Percentiles rank a stretch among this genome's conserved stretches.
Evolutionary conservation across 1,140 invertebrate species (phyloP).

Genomic region (Diachasma alloeum): DNA sequence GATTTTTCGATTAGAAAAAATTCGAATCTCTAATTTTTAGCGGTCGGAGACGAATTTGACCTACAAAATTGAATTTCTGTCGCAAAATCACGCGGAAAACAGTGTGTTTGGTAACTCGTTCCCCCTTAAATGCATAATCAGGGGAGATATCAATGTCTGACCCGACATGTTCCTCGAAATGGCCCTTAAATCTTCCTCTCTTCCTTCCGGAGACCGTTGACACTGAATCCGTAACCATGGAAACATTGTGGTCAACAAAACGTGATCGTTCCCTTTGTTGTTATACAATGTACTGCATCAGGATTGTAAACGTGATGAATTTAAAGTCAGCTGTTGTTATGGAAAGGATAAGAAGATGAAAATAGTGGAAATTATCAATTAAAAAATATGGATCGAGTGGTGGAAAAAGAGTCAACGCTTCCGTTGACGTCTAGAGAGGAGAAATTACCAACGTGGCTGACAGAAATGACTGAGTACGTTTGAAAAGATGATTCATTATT

Average conservation of each 20-base stretch:
- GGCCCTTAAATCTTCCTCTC: neutral
- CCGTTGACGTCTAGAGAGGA: neutral
- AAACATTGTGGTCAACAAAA: neutral
- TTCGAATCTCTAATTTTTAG: no score
- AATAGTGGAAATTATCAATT: neutral
- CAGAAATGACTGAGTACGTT: conserved; percentile 47
- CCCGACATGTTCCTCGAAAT: neutral
- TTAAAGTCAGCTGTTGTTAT: neutral
- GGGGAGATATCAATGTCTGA: no score
- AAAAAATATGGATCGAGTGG: neutral
- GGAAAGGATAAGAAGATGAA: neutral
- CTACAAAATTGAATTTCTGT: no score
- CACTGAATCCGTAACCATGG: neutral
- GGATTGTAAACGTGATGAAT: neutral
- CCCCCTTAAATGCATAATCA: no score
- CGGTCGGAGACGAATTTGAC: no score
- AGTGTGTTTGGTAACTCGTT: no score
- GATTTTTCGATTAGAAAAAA: no score
- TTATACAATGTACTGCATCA: neutral
- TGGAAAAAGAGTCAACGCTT: neutral
- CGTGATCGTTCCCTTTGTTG: neutral
- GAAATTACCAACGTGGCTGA: conserved; percentile 43
- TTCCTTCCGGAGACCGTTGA: neutral
- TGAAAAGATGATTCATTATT: no score
- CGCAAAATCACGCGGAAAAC: no score